Conservation (phyloP, 1,140 invertebrate genomes). For the Anastatus disparis region DNA sequence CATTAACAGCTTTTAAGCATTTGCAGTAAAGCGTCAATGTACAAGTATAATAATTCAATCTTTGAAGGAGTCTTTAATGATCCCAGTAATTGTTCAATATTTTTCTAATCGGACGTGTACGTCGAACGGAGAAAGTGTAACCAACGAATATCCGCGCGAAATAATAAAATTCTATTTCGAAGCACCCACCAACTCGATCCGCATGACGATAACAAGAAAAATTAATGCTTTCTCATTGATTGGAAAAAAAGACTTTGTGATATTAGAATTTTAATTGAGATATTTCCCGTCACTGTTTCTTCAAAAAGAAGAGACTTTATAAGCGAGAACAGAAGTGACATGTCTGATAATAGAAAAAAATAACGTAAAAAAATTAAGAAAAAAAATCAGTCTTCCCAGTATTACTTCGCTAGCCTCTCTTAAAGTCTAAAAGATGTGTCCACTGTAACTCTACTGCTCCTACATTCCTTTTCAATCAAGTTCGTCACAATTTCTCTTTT, state of each 20-base stretch:
- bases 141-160: constrained; percentile 39
- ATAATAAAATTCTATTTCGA: constrained; percentile 22
- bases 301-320: constrained; percentile 31
- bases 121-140: constrained; percentile 32
- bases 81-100: constrained; percentile 32
- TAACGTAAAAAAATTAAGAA: constrained; percentile 1
- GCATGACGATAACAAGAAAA: constrained; percentile 25
- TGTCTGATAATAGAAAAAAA: constrained; percentile 27
- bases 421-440: constrained; percentile 14
- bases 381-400: constrained; percentile 34
- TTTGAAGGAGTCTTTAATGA: constrained; percentile 31
- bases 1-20: constrained; percentile 4
- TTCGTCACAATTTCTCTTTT: constrained; percentile 3
- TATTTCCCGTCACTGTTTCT: constrained; percentile 26
- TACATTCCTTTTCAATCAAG: constrained; percentile 18
- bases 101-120: constrained; percentile 35
- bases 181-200: constrained; percentile 11
- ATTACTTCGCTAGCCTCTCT: constrained; percentile 36
- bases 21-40: constrained; percentile 12
- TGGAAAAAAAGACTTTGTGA: constrained; percentile 41
- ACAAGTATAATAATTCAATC: constrained; percentile 4
- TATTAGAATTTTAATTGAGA: constrained; percentile 45
- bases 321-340: constrained; percentile 15
- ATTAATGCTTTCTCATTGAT: constrained; percentile 31
- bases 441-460: constrained; percentile 13